A percentile compares a stretch with the other conserved stretches of the same genome.
These are phyloP conservation scores for Trinorchestia longiramus DNA, from an alignment of 1,140 invertebrate genomes.

Conservation along the genomic window DNA sequence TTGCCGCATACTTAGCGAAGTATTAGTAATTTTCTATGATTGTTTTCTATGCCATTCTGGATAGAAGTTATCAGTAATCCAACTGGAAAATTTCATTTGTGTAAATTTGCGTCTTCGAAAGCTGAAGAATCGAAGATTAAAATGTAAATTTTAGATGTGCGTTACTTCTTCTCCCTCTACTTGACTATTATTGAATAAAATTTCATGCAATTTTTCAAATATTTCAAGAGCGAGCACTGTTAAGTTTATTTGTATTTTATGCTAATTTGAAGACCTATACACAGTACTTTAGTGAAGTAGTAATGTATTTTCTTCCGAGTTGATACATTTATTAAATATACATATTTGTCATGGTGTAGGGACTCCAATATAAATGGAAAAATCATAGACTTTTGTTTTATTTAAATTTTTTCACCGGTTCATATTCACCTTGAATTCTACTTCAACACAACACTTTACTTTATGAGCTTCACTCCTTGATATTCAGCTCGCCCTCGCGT, in stretches of 20 bases:
- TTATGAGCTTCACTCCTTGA: neutral
- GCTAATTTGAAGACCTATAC: too few relatives aligned
- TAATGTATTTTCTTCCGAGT: too few relatives aligned
- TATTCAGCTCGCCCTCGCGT: neutral
- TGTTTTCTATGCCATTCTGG: neutral
- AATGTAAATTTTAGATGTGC: neutral
- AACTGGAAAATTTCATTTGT: neutral
- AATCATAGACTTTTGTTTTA: neutral
- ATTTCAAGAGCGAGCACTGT: too few relatives aligned
- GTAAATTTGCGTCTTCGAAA: neutral
- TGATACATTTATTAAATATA: too few relatives aligned
- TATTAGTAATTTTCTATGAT: neutral
- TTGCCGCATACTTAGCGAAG: neutral
- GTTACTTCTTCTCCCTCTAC: too few relatives aligned
- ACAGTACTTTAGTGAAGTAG: too few relatives aligned
- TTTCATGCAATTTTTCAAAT: too few relatives aligned
- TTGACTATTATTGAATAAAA: too few relatives aligned
- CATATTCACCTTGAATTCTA: neutral
- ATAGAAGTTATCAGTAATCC: neutral
- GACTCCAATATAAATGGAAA: neutral
- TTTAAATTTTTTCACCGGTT: neutral
- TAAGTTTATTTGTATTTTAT: too few relatives aligned
- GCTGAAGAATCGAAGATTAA: neutral
- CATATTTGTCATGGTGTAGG: too few relatives aligned
- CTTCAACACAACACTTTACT: neutral